Base-by-base conservation (phyloP, 2,797 vertebrate species). In the Sphenodon punctatus region DNA sequence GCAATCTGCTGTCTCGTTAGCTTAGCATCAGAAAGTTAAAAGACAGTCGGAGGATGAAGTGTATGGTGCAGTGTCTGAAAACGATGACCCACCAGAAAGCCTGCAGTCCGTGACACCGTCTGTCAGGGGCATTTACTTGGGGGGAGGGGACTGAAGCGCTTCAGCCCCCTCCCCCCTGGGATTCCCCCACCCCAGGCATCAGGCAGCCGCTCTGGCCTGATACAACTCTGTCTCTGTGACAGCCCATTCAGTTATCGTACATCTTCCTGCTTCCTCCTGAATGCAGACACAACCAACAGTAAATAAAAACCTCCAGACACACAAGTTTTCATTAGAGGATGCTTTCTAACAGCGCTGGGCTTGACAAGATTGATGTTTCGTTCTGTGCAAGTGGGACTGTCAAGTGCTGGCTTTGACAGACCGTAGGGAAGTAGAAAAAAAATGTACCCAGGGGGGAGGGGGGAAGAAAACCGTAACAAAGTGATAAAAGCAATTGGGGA, bases 1-100 rank as follows among this genome's bases (percentile, higher is more conserved):
- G 64, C 88, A 86, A 87, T 90, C 81, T 72, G 36, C 80, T 69
- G 45, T 84, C 85, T 88, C 71, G 82, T 58, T 84, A 79, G 67
- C 48, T 85, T 80, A 85, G 36, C 75, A 61, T 80, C 63, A 65
- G 67, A 58, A 61, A 67, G 67, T 74, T 78, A 81, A 68, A 5
- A 1, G n/a, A 42, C 10, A 75, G 73, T 53, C 55, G 69, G 76
- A 77, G 67, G 78, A 67, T 0, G 65, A 82, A 78, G 75, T 67
- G 82, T 81, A 77, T 82, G 77, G 55, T 70, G 48, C 43, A 53
- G 27, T 23, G 9, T 45, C 45, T 71, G 63, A 41, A 49, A 51
- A 41, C 27, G 32, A 66, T 41, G 73, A 41, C 32, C 60, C 63
- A 69, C 36, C 72, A 60, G 78, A 77, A 88, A 66, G 61, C 58